Evolutionary conservation across 1,140 invertebrate genomes (phyloP), one percentile per base, ranked within the genome.

Genomic region (Forficula auricularia): DNA sequence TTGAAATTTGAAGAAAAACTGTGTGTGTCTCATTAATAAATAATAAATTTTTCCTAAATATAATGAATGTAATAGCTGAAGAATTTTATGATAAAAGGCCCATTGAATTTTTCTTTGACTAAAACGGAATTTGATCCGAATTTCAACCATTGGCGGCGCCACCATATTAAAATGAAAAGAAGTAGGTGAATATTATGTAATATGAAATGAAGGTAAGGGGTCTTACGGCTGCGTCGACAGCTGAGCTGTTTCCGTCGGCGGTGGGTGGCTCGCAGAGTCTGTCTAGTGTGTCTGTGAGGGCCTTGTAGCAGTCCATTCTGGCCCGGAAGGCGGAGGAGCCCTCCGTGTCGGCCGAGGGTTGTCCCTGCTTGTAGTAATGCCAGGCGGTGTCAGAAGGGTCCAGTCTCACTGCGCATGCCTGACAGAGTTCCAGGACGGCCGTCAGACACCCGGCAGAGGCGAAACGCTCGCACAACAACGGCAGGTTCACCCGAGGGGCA

Each of bases 371-470:
- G 57, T 95, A 94, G 64, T 76, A 95, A 61, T 90, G 82, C 10
- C 87, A 57, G 1, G 85, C 92, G 19, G 86, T 72, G 49, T 86
- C 77, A 44, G 88, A 82, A 0, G 88, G 84, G 66, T 98, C 92
- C 16, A 81, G 64, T 58, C 82, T 86, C 31, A 73, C 66, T 1
- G 87, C 89, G 56, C 83, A 86, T 3, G 76, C 74, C 0, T 84
- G 67, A 54, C 84, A 83, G 3, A 98, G 61, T 54, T 96, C 86
- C 10, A 96, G 76, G 8, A 96, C 80, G 1, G 87, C 88, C 19
- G 78, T 71, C 57, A 87, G 94, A 53, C 80, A 88, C 16, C 85
- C 77, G 38, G 74, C 72, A 7, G 75, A 63, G 3, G 73, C 70
- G 48, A 92, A 77, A 54, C 85, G 72, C 32, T 74, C 72, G 57